These are phyloP conservation scores for Mandrillus leucophaeus DNA, from an alignment of 2,113 vertebrate species.

Conservation along the genomic window DNA sequence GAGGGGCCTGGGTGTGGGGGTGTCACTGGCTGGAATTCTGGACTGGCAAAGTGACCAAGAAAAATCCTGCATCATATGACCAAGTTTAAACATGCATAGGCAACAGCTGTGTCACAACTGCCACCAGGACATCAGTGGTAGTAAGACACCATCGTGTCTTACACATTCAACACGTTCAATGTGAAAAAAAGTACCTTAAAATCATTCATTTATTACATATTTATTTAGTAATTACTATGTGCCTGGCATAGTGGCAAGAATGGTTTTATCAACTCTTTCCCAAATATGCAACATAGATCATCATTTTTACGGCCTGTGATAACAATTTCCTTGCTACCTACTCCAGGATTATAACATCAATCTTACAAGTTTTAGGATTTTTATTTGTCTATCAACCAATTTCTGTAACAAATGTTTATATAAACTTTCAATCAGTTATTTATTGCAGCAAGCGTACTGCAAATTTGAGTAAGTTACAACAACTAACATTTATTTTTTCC, in stretches of 20 bases:
- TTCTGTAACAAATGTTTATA: not conserved
- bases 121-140: not conserved
- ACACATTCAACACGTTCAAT: not conserved
- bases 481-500: not conserved
- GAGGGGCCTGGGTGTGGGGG: too few relatives aligned
- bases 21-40: too few relatives aligned
- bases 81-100: not conserved
- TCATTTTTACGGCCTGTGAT: not conserved
- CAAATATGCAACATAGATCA: not conserved
- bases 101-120: not conserved
- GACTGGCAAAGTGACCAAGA: too few relatives aligned
- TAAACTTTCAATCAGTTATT: not conserved
- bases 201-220: not conserved
- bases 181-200: not conserved
- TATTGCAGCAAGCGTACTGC: not conserved
- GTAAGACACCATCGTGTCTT: not conserved
- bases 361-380: not conserved
- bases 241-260: not conserved
- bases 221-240: not conserved
- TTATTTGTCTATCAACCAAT: not conserved
- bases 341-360: not conserved
- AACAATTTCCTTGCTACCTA: not conserved
- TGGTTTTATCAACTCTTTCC: not conserved
- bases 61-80: not conserved
- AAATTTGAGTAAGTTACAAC: not conserved